Evolutionary conservation across 2,888 invertebrate species (phyloP).

Genomic region (Toxonevra muliebris): DNA sequence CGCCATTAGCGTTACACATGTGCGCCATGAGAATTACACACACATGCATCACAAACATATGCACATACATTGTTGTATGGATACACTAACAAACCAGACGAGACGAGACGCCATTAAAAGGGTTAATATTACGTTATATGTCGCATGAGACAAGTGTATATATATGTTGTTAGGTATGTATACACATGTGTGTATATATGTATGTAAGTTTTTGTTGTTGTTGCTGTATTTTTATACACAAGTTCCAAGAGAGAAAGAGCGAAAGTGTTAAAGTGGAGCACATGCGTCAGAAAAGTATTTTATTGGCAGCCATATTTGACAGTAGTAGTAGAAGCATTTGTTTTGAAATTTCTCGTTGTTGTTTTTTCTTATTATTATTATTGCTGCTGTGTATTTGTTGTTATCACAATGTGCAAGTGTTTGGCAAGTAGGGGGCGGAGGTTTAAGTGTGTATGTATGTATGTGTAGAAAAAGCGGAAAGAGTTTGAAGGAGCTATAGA

Average conservation of each 20-base stretch:
- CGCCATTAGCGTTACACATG: neutral
- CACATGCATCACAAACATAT: neutral
- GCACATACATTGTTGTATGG: neutral
- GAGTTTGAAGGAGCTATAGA: too few species aligned
- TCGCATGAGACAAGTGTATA: neutral
- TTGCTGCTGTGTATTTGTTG: neutral
- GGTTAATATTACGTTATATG: neutral
- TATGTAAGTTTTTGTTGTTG: neutral
- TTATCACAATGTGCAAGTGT: too few species aligned
- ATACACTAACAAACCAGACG: neutral
- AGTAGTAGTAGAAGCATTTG: neutral
- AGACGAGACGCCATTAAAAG: slow-evolving; percentile 15
- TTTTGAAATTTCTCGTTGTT: neutral
- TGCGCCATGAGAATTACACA: neutral
- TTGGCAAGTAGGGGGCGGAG: too few species aligned
- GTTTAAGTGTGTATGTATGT: too few species aligned
- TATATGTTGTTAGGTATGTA: neutral
- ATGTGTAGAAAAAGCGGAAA: too few species aligned
- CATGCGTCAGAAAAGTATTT: slow-evolving; percentile 21
- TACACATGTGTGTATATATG: neutral
- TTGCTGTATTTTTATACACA: neutral
- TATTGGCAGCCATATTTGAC: slow-evolving; percentile 12
- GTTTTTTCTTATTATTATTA: neutral
- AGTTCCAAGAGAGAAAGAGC: slow-evolving; percentile 24
- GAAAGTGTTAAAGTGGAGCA: slow-evolving; percentile 43